A percentile compares a stretch with the other conserved stretches of the same genome.
Conservation (phyloP, 2,888 invertebrate species). For the Megaustenia siamemsis region DNA sequence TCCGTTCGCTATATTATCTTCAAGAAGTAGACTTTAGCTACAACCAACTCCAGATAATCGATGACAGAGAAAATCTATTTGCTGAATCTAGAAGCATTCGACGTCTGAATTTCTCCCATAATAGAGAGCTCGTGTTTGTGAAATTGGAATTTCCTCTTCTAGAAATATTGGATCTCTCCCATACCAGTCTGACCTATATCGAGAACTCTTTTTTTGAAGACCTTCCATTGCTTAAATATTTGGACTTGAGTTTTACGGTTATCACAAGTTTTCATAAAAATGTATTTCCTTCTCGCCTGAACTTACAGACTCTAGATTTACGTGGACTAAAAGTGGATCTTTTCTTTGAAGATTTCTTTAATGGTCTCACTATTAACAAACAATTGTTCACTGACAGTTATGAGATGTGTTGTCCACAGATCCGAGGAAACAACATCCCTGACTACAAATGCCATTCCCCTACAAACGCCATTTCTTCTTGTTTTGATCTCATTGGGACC, state of each 20-base stretch:
- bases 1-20: too few species aligned
- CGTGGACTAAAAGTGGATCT: neutral
- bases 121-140: too few species aligned
- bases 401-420: conserved; percentile 31
- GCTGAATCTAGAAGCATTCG: neutral
- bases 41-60: neutral
- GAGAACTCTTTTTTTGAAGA: neutral
- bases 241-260: neutral
- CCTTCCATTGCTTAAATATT: neutral
- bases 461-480: too few species aligned
- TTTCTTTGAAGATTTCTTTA: neutral
- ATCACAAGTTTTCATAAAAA: neutral
- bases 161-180: neutral
- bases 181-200: neutral
- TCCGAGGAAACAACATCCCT: too few species aligned
- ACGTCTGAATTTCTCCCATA: neutral
- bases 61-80: neutral
- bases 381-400: conserved; percentile 29
- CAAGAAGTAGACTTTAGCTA: neutral
- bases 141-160: neutral
- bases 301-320: neutral
- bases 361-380: neutral
- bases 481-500: too few species aligned
- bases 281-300: neutral
- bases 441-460: too few species aligned